These are phyloP conservation scores for Thunnus albacares DNA, from an alignment of 2,797 vertebrate species.

Conservation along the genomic window DNA sequence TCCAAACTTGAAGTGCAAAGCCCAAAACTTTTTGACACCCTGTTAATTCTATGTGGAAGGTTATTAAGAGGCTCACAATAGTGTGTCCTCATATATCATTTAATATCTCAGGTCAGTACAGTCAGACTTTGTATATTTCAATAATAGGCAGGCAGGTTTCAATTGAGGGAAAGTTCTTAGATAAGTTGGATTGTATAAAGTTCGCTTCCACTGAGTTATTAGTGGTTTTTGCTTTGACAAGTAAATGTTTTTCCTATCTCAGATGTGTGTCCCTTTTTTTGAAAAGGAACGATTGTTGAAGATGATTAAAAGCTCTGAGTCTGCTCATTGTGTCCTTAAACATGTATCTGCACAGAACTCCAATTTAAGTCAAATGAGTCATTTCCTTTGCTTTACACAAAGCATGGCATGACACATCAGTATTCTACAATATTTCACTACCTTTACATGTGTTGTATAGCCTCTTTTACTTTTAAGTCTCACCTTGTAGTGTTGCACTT, in stretches of 20 bases:
- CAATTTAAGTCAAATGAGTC: neutral
- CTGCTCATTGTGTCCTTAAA: slow-evolving; percentile 10
- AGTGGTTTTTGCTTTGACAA: slow-evolving; percentile 47
- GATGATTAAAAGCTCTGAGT: slow-evolving; percentile 23
- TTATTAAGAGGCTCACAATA: slow-evolving; percentile 39
- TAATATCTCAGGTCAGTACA: slow-evolving; percentile 23
- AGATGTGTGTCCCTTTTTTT: slow-evolving; percentile 19
- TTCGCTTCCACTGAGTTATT: slow-evolving; percentile 14
- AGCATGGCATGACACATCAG: too few species aligned
- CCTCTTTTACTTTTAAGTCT: neutral
- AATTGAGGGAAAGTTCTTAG: slow-evolving; percentile 25
- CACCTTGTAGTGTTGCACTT: neutral
- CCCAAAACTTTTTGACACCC: slow-evolving; percentile 21
- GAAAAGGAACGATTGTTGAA: slow-evolving; percentile 20
- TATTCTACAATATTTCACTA: too few species aligned
- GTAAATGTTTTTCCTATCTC: slow-evolving; percentile 20
- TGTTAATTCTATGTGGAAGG: slow-evolving; percentile 18
- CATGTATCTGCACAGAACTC: slow-evolving; percentile 8
- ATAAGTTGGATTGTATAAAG: slow-evolving; percentile 14
- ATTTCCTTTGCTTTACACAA: neutral
- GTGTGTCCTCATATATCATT: slow-evolving; percentile 14
- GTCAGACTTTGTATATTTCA: slow-evolving; percentile 27
- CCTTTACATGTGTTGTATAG: neutral
- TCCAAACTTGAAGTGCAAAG: slow-evolving; percentile 19
- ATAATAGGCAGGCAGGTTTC: slow-evolving; percentile 24